phyloP scores from a whole-genome alignment of 1,140 invertebrate genomes.

The Gonioctena quinquepunctata region DNA sequence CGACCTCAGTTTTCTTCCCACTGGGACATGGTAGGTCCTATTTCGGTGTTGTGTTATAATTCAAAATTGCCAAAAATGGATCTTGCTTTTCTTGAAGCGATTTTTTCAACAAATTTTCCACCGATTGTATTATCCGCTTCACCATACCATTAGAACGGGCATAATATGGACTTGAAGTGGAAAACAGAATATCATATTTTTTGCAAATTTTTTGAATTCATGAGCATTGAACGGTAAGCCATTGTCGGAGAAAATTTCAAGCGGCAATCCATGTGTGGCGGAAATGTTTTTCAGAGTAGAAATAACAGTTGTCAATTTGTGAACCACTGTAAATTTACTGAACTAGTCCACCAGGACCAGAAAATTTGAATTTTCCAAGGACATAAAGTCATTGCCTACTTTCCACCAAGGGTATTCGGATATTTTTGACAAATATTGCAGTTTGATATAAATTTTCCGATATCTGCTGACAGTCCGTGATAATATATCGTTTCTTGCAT shows the following conservation, averaged over 20 bases:
- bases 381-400: conserved; percentile 24
- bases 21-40: conserved; percentile 9
- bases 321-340: conserved; percentile 22
- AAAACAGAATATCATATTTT: conserved; percentile 52
- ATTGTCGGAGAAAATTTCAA: conserved; percentile 52
- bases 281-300: background rate
- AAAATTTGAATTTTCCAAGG: conserved; percentile 7
- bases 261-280: background rate
- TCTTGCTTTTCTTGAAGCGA: conserved; percentile 10
- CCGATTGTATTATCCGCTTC: conserved; percentile 37
- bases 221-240: conserved; percentile 55
- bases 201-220: conserved; percentile 54
- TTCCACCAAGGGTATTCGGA: background rate
- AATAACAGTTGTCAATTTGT: background rate
- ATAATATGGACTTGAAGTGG: conserved; percentile 52
- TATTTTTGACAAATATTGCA: conserved; percentile 10
- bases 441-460: background rate
- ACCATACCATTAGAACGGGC: conserved; percentile 57
- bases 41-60: conserved; percentile 22
- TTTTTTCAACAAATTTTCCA: conserved; percentile 12
- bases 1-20: too few species aligned
- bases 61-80: conserved; percentile 17
- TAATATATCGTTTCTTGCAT: conserved; percentile 5
- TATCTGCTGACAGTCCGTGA: background rate
- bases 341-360: too few species aligned